Evolutionary conservation across 2,113 vertebrate genomes (phyloP).

Genomic region (Telmatochromis brichardi): DNA sequence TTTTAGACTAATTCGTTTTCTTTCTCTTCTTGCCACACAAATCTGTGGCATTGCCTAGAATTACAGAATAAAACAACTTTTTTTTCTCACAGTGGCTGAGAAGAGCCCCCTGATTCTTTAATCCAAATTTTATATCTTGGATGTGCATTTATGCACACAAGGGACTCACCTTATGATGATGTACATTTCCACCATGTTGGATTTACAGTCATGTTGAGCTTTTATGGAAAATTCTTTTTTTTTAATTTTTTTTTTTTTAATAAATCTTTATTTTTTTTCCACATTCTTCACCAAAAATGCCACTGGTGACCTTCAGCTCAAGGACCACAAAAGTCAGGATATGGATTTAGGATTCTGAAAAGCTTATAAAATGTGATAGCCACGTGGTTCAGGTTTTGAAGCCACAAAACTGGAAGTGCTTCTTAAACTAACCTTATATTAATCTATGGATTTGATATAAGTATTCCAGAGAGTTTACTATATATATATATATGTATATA

Average conservation of each 20-base stretch:
- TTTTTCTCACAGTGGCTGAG: not conserved
- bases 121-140: not conserved
- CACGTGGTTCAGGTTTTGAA: not conserved
- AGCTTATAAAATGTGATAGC: not conserved
- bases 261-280: too few species aligned
- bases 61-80: not conserved
- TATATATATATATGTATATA: fast-evolving
- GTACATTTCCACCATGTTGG: not conserved
- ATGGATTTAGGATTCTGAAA: not conserved
- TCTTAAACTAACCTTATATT: not conserved
- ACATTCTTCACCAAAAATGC: not conserved
- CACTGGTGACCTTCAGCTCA: not conserved
- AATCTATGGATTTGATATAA: not conserved
- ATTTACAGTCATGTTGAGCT: not conserved
- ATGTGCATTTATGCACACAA: not conserved
- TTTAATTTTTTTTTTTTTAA: fast-evolving
- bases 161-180: not conserved
- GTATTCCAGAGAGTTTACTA: not conserved
- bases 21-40: not conserved
- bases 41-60: not conserved
- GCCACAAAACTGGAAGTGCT: not conserved
- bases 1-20: not conserved
- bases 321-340: not conserved
- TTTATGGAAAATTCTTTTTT: not conserved
- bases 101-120: not conserved